Conservation (phyloP, 2,797 vertebrate species). For the Pogonophryne albipinna region DNA sequence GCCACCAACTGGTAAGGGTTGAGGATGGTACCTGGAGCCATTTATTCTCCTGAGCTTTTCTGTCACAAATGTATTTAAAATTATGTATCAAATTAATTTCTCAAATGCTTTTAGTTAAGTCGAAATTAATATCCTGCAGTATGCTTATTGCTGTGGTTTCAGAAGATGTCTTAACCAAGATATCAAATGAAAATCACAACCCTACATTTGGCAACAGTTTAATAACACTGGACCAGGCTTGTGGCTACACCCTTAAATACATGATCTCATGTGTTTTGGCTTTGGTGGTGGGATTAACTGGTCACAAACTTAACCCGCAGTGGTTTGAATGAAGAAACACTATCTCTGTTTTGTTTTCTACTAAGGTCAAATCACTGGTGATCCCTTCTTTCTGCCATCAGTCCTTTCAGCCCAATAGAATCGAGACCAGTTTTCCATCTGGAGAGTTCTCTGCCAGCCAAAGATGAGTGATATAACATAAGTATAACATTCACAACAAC, state of each 20-base stretch:
- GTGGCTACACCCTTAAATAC: constrained; percentile 7
- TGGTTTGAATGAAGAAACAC: constrained; percentile 7
- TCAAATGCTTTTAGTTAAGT: background rate
- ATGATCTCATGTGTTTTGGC: constrained; percentile 11
- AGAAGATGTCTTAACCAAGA: background rate
- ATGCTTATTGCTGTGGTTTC: constrained; percentile 1
- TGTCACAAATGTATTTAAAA: background rate
- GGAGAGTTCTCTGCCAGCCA: too few species aligned
- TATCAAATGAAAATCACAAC: constrained; percentile 1
- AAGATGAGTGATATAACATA: too few species aligned
- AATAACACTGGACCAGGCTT: constrained; percentile 19
- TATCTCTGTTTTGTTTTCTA: background rate
- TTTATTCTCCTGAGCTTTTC: background rate
- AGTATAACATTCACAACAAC: too few species aligned
- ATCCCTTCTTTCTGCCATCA: background rate
- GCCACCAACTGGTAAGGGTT: constrained; percentile 30
- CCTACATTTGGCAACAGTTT: constrained; percentile 9
- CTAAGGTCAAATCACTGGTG: background rate
- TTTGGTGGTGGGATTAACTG: constrained; percentile 4
- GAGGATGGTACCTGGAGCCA: background rate
- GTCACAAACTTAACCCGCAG: background rate
- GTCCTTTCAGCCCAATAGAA: background rate
- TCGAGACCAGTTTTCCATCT: background rate
- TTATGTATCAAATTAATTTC: background rate
- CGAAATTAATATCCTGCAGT: background rate